phyloP scores from a whole-genome alignment of 2,113 vertebrate species.

The Seriola quinqueradiata region DNA sequence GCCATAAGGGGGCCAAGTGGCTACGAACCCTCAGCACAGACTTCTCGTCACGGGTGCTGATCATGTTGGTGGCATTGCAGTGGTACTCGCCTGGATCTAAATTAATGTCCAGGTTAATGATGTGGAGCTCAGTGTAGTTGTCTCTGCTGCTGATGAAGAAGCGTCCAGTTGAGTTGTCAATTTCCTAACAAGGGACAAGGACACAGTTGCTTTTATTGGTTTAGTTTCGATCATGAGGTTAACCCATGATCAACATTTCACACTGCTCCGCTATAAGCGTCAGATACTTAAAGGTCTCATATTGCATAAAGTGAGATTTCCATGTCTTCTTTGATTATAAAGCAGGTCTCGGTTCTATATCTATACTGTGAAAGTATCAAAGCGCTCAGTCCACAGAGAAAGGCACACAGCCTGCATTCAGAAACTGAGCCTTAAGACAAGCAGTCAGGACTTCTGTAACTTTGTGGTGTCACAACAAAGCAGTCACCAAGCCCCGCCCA shows the following conservation, averaged over 20 bases:
- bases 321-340: too few species aligned
- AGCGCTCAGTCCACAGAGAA: too few species aligned
- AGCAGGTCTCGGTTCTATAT: too few species aligned
- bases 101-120: slow-evolving; percentile 90
- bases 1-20: slow-evolving; percentile 96
- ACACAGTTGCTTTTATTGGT: background rate
- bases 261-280: background rate
- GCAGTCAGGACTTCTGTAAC: too few species aligned
- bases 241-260: background rate
- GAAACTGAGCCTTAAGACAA: too few species aligned
- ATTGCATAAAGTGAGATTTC: too few species aligned
- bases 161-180: slow-evolving; percentile 90
- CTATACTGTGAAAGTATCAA: too few species aligned
- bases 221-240: background rate
- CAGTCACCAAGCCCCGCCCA: too few species aligned
- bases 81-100: slow-evolving; percentile 93
- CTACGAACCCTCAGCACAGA: slow-evolving; percentile 96
- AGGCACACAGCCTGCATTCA: too few species aligned
- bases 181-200: slow-evolving; percentile 81
- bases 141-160: slow-evolving; percentile 92
- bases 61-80: slow-evolving; percentile 94
- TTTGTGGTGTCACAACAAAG: too few species aligned
- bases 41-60: slow-evolving; percentile 81
- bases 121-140: slow-evolving; percentile 94
- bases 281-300: background rate